Evolutionary conservation across 2,113 vertebrate genomes (phyloP), one percentile per base, ranked within the genome.

Genomic region (Mastomys coucha): DNA sequence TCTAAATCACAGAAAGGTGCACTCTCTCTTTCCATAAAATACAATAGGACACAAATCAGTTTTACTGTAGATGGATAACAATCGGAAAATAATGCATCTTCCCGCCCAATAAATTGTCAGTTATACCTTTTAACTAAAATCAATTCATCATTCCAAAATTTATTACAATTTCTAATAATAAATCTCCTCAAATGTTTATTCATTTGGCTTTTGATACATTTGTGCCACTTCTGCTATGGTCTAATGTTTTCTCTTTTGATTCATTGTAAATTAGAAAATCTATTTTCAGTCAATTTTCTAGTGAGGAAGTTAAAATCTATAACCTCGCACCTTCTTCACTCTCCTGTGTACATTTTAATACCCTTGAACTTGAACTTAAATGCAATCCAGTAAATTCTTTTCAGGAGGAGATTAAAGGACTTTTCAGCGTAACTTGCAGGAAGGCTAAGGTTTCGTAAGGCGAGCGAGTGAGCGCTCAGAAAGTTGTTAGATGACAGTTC

Each of bases 11-110:
- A 99, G 99, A 99, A 99, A 99, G 99, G 99, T 99, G 99, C 99
- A 99, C 98, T 99, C 99, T 99, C 99, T 99, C 99, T 99, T 99
- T 99, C 99, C 99, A 99, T 99, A 99, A 99, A 99, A 99, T 99
- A 99, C 99, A 99, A 99, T 99, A 98, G 99, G 99, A 99, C 99
- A 99, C 99, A 99, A 99, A 99, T 99, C 99, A 99, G 99, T 99
- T 99, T 99, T 99, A 99, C 99, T 99, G 99, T 99, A 99, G 99
- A 99, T 99, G 98, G 99, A 99, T 99, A 99, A 99, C 99, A 99
- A 99, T 99, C 98, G 99, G 99, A 99, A 99, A 99, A 99, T 99
- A 99, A 99, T 99, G 99, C 99, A 99, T 99, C 99, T 99, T 99
- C 99, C 99, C 99, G 98, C 99, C 99, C 99, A 99, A 99, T 99